Percentiles rank a stretch among this genome's conserved stretches.
These are phyloP conservation scores for Epinotia brunnichana DNA, from an alignment of 2,888 invertebrate species.

Conservation along the genomic window DNA sequence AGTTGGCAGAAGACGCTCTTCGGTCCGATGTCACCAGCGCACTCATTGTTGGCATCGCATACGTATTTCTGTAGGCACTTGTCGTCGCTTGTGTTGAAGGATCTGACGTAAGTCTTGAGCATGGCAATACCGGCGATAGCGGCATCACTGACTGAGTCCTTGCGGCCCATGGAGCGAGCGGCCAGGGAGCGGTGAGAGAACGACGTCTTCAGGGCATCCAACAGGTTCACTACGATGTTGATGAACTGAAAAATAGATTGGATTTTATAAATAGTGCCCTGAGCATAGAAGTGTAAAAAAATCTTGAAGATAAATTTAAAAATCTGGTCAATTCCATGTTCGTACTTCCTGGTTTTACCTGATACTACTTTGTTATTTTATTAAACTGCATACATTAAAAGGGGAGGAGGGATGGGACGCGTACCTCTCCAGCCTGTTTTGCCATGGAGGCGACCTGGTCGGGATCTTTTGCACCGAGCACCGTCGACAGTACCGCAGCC, in stretches of 20 bases:
- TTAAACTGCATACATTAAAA: constrained; percentile 54
- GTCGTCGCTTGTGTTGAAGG: constrained; percentile 90
- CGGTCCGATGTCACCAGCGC: constrained; percentile 90
- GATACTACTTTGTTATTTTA: constrained; percentile 37
- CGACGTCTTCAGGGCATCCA: constrained; percentile 96
- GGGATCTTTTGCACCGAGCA: constrained; percentile 95
- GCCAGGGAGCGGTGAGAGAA: constrained; percentile 95
- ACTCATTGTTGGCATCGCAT: constrained; percentile 95
- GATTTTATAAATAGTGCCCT: neutral
- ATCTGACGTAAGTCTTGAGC: constrained; percentile 94
- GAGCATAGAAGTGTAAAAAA: neutral
- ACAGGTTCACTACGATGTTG: constrained; percentile 94
- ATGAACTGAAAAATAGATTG: constrained; percentile 87
- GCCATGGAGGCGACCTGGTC: constrained; percentile 96
- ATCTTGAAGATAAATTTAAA: constrained; percentile 8
- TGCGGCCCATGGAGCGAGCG: constrained; percentile 92
- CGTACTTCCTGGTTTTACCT: constrained; percentile 34
- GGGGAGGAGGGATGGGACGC: constrained; percentile 81
- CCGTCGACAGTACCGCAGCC: constrained; percentile 94
- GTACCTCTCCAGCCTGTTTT: constrained; percentile 97
- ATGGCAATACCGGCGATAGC: constrained; percentile 94
- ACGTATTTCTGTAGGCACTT: constrained; percentile 94
- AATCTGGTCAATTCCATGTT: constrained; percentile 12
- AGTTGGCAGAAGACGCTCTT: constrained; percentile 95
- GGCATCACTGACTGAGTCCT: constrained; percentile 95